phyloP scores from a whole-genome alignment of 1,140 invertebrate species.

The Meloidogyne exigua region DNA sequence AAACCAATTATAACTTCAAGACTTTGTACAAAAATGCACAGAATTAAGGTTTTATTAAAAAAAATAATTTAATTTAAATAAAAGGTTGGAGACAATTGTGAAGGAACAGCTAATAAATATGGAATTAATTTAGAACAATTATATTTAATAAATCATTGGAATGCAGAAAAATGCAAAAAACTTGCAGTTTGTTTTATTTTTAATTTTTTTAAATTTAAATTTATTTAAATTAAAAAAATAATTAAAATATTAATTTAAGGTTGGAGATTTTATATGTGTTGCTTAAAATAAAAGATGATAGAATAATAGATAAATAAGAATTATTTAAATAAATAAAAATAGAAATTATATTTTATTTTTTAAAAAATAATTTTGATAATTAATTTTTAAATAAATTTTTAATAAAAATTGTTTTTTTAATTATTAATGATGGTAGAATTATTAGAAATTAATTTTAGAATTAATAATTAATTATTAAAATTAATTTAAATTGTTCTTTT shows the following conservation, averaged over 20 bases:
- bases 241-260: too few relatives aligned
- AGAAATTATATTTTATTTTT: too few relatives aligned
- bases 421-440: too few relatives aligned
- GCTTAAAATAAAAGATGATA: background rate
- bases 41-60: background rate
- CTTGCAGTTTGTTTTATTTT: background rate
- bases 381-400: too few relatives aligned
- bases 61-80: background rate
- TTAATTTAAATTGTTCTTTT: too few relatives aligned
- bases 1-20: slow-evolving; percentile 1
- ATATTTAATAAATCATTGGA: slow-evolving; percentile 9
- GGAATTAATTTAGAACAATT: background rate
- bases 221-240: background rate
- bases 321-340: too few relatives aligned
- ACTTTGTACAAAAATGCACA: slow-evolving; percentile 12
- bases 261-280: background rate
- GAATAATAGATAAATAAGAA: background rate
- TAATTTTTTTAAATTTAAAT: background rate
- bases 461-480: too few relatives aligned
- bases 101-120: slow-evolving; percentile 1
- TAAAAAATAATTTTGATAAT: too few relatives aligned
- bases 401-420: too few relatives aligned
- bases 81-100: background rate
- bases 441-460: too few relatives aligned
- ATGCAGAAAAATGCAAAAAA: slow-evolving; percentile 7